Evolutionary conservation across 2,113 vertebrate species (phyloP).

Genomic region (Dasyornis broadbenti): DNA sequence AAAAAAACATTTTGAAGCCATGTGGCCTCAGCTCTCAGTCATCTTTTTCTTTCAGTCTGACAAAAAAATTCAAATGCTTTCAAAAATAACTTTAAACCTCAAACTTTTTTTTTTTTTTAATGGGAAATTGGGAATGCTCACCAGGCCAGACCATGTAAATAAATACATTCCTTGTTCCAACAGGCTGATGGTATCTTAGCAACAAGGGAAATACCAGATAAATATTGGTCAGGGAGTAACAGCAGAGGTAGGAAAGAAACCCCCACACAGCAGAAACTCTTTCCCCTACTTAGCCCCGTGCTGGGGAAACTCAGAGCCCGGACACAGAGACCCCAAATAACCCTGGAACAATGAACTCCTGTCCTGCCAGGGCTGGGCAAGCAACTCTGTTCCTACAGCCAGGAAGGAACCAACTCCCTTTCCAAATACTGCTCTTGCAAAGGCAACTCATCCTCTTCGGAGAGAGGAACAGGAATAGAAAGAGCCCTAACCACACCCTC

Average conservation of each 20-base stretch:
- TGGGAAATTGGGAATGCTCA: slow-evolving; percentile 39
- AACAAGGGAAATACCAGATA: slow-evolving; percentile 63
- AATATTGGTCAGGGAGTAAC: slow-evolving; percentile 57
- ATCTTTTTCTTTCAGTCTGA: not conserved
- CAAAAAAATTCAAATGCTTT: not conserved
- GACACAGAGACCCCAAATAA: slow-evolving; percentile 38
- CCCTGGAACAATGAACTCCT: slow-evolving; percentile 57
- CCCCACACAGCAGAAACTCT: not conserved
- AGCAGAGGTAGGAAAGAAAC: slow-evolving; percentile 49
- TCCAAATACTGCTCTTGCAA: slow-evolving; percentile 47
- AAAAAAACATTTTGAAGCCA: not conserved
- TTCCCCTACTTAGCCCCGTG: not conserved
- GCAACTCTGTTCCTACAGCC: slow-evolving; percentile 45
- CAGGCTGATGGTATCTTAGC: slow-evolving; percentile 52
- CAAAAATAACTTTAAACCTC: slow-evolving; percentile 48
- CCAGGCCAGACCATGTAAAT: slow-evolving; percentile 57
- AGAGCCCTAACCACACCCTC: slow-evolving; percentile 25
- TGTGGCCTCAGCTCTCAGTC: not conserved
- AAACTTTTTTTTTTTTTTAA: not conserved
- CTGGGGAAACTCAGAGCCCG: not conserved
- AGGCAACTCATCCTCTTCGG: slow-evolving; percentile 39
- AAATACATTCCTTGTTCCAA: slow-evolving; percentile 60
- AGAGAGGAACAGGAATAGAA: slow-evolving; percentile 51
- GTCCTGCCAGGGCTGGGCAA: slow-evolving; percentile 49
- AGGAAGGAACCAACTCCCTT: slow-evolving; percentile 65